Conservation (phyloP, 2,888 invertebrate genomes). For the Lathronympha strigana region DNA sequence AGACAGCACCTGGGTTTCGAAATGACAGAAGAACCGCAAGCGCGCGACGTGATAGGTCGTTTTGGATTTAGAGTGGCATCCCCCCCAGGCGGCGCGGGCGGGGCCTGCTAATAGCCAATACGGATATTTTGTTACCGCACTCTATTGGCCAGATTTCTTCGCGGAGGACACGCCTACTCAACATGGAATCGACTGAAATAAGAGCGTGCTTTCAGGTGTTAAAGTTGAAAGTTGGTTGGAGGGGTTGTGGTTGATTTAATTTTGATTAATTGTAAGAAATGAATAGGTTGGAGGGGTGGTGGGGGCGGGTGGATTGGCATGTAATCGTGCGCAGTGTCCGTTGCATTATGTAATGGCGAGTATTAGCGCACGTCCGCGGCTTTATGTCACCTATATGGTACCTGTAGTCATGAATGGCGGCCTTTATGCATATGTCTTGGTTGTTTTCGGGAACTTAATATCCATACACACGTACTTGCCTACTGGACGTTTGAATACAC, state of each 20-base stretch:
- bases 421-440: constrained; percentile 21
- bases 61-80: constrained; percentile 42
- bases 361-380: constrained; percentile 22
- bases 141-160: constrained; percentile 86
- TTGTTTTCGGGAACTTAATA: constrained; percentile 36
- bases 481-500: constrained; percentile 3
- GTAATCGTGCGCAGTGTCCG: constrained; percentile 40
- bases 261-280: constrained; percentile 84
- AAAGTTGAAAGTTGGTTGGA: constrained; percentile 56
- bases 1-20: constrained; percentile 31
- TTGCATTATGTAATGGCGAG: constrained; percentile 36
- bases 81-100: constrained; percentile 69
- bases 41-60: constrained; percentile 51
- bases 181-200: constrained; percentile 53
- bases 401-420: constrained; percentile 30
- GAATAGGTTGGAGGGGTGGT: constrained; percentile 64
- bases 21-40: constrained; percentile 52
- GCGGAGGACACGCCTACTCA: constrained; percentile 77
- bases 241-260: constrained; percentile 71
- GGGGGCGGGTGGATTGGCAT: constrained; percentile 40
- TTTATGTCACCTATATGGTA: constrained; percentile 18
- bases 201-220: constrained; percentile 53
- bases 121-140: constrained; percentile 84
- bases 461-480: constrained; percentile 10
- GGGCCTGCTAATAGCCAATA: constrained; percentile 84